Evolutionary conservation across 2,888 invertebrate genomes (phyloP).

Genomic region (Campopleginae sp.): DNA sequence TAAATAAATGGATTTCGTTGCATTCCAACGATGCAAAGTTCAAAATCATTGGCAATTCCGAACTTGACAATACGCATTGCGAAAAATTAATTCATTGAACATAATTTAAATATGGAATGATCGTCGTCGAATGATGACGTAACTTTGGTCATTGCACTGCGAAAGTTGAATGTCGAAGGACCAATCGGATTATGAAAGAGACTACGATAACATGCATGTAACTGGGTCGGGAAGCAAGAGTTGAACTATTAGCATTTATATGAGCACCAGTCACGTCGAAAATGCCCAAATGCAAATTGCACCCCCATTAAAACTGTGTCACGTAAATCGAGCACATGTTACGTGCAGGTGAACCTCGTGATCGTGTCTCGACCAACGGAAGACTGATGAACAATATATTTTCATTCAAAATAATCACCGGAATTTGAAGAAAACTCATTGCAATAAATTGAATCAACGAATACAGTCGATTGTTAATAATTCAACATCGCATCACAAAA

Average conservation of each 20-base stretch:
- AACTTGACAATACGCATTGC: not conserved
- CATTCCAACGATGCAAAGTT: too few species aligned
- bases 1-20: too few species aligned
- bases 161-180: slow-evolving; percentile 30
- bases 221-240: slow-evolving; percentile 69
- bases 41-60: not conserved
- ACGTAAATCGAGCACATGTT: slow-evolving; percentile 71
- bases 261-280: slow-evolving; percentile 72
- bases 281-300: slow-evolving; percentile 75
- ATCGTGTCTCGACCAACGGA: slow-evolving; percentile 10
- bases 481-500: not conserved
- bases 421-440: slow-evolving; percentile 1
- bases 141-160: slow-evolving; percentile 10
- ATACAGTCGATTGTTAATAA: not conserved
- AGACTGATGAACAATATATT: slow-evolving; percentile 30
- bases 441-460: not conserved
- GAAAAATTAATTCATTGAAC: not conserved
- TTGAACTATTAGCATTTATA: slow-evolving; percentile 75
- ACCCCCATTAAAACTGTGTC: slow-evolving; percentile 74
- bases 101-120: not conserved
- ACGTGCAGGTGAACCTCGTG: slow-evolving; percentile 45
- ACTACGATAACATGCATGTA: slow-evolving; percentile 64
- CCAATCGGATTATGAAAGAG: slow-evolving; percentile 70
- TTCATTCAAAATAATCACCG: not conserved
- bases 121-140: not conserved